These are phyloP conservation scores for Myotis yumanensis DNA, from an alignment of 2,113 vertebrate genomes.

Conservation along the genomic window DNA sequence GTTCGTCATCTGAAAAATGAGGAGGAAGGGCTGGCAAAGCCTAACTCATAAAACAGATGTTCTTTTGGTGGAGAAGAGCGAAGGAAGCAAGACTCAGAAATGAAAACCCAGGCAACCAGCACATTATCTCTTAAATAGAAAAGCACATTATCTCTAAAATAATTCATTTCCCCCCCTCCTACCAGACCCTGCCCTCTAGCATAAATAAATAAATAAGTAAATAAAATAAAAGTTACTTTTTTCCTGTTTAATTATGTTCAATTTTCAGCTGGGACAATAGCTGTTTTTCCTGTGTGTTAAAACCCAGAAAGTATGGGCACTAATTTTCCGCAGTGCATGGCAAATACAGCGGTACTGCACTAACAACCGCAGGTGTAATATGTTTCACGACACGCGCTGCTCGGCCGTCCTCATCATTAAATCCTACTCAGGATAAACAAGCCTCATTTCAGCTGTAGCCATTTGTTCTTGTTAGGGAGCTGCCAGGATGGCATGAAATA, in stretches of 20 bases:
- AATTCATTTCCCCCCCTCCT: neutral
- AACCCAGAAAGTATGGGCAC: neutral
- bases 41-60: slow-evolving; percentile 71
- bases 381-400: neutral
- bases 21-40: slow-evolving; percentile 74
- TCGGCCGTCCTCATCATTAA: neutral
- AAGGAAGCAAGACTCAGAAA: slow-evolving; percentile 53
- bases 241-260: slow-evolving; percentile 24
- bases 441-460: slow-evolving; percentile 31
- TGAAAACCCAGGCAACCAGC: slow-evolving; percentile 36
- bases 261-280: neutral
- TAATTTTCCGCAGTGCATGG: neutral
- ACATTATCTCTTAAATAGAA: slow-evolving; percentile 15
- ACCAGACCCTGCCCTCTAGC: neutral
- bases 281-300: neutral
- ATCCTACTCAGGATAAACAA: slow-evolving; percentile 40
- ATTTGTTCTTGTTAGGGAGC: slow-evolving; percentile 62
- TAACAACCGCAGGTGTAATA: neutral
- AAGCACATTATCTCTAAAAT: neutral
- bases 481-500: slow-evolving; percentile 61
- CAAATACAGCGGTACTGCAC: neutral
- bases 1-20: slow-evolving; percentile 78
- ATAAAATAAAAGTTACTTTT: neutral
- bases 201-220: too few species aligned
- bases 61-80: slow-evolving; percentile 66